Base-by-base conservation (phyloP, 1,140 invertebrate genomes). In the Drosophila kohkoa region DNA sequence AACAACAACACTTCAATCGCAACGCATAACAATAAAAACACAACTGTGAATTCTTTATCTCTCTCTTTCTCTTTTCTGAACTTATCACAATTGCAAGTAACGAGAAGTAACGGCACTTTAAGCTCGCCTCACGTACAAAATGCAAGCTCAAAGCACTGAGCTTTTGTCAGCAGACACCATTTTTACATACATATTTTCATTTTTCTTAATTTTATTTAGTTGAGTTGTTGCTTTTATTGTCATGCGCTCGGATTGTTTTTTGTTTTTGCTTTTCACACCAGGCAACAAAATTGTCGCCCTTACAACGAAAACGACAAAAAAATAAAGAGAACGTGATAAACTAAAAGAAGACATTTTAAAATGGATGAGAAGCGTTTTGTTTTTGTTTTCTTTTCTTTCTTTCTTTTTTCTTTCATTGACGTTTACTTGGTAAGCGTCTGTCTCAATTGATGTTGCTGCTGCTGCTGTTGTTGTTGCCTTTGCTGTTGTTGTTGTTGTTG, bases 381-480 rank as follows among this genome's bases (percentile, higher is more conserved):
- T 68, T 66, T 66, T 68, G 55, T 54, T 76, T 67, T 73, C 57
- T 65, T 49, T 76, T 46, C 57, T 63, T 69, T 25, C 20, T 25
- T 25, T 25, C 20, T 25, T 25, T 25, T 25, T 59, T 87, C 62
- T 70, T 63, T 68, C 83, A 80, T 83, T 70, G 85, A 89, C 85
- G 83, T 80, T 88, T 89, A 89, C 85, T 89, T 89, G 48, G 85
- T 89, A 89, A 80, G 78, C 75, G 78, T 80, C 75, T 85, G 85
- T 89, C 77, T 81, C 78, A 81, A 67, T 82, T 79, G 62, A 54
- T 73, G 64, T 66, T 70, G 68, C 32, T 75, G 76, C 41, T 75
- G 65, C 8, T 67, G 58, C 10, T 73, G 55, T 25, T 25, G 15
- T 51, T 51, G 48, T 51, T 51, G 59, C 28, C 43, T 30, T 46